Percentiles rank a stretch among this genome's conserved stretches.
phyloP scores from a whole-genome alignment of 2,888 invertebrate genomes.

The Mylabris sibirica region DNA sequence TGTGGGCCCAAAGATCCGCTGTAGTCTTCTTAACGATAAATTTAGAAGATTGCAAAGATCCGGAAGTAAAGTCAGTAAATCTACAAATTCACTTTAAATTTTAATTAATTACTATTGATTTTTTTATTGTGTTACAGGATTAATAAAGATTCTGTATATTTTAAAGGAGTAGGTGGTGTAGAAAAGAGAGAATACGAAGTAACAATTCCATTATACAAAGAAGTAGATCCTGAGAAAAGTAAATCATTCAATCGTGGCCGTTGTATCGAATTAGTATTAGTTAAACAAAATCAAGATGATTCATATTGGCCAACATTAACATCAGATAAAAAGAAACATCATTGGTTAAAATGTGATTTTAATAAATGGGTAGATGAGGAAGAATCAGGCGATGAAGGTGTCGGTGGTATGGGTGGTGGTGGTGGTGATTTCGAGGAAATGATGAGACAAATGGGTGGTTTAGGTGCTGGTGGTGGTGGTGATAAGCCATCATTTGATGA shows the following conservation, averaged over 20 bases:
- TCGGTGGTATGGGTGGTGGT: slow-evolving; percentile 59
- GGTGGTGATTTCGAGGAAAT: slow-evolving; percentile 73
- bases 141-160: slow-evolving; percentile 77
- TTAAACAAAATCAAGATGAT: slow-evolving; percentile 71
- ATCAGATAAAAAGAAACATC: slow-evolving; percentile 85
- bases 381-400: slow-evolving; percentile 83
- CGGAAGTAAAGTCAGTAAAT: slow-evolving; percentile 74
- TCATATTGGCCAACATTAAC: slow-evolving; percentile 90
- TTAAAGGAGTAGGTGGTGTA: slow-evolving; percentile 85
- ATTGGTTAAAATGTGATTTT: slow-evolving; percentile 97
- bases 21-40: slow-evolving; percentile 88
- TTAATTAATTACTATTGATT: background rate
- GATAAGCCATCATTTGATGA: slow-evolving; percentile 77
- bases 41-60: slow-evolving; percentile 88
- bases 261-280: slow-evolving; percentile 77
- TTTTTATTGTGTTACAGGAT: slow-evolving; percentile 62
- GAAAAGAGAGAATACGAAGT: slow-evolving; percentile 88
- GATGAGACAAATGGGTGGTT: slow-evolving; percentile 77
- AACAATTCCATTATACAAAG: slow-evolving; percentile 82
- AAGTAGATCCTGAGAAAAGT: slow-evolving; percentile 83
- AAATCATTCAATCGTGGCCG: slow-evolving; percentile 75
- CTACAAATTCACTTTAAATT: background rate
- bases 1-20: slow-evolving; percentile 92
- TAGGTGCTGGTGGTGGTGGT: slow-evolving; percentile 63
- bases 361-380: slow-evolving; percentile 98